Conservation (phyloP, 2,888 invertebrate genomes). For the Cantharis rustica region DNA sequence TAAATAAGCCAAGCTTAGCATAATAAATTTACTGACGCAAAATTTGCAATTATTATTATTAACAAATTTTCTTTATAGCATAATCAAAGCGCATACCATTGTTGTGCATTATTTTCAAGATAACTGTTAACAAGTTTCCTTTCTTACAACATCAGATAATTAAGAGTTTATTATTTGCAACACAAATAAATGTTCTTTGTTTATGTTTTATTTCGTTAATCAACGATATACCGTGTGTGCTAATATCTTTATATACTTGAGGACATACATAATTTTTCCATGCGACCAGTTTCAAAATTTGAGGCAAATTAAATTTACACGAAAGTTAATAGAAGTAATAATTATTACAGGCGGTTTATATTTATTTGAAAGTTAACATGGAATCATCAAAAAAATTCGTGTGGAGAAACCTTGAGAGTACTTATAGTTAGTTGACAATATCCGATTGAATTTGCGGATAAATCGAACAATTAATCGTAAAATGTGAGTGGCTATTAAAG, state of each 20-base stretch:
- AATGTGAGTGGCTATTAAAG: conserved; percentile 21
- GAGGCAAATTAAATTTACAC: conserved; percentile 2
- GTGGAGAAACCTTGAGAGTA: conserved; percentile 15
- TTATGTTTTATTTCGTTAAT: conserved; percentile 16
- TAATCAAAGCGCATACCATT: conserved; percentile 5
- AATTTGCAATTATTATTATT: conserved; percentile 5
- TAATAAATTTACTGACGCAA: neutral
- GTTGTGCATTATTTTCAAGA: conserved; percentile 8
- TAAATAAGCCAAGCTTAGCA: neutral
- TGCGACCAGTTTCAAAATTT: neutral
- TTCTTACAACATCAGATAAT: conserved; percentile 14
- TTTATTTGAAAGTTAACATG: conserved; percentile 14
- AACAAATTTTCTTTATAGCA: neutral
- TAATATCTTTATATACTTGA: conserved; percentile 6
- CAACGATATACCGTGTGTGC: conserved; percentile 14
- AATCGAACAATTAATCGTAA: conserved; percentile 18
- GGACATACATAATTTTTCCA: neutral
- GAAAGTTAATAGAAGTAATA: neutral
- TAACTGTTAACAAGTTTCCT: conserved; percentile 15
- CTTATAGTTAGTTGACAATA: conserved; percentile 24
- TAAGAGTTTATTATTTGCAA: conserved; percentile 16
- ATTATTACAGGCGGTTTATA: neutral
- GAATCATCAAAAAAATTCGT: conserved; percentile 3
- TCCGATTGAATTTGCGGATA: conserved; percentile 14
- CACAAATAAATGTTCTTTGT: conserved; percentile 12